A percentile compares a stretch with the other conserved stretches of the same genome.
Conservation (phyloP, 2,797 vertebrate genomes). For the Bovichtus diacanthus region DNA sequence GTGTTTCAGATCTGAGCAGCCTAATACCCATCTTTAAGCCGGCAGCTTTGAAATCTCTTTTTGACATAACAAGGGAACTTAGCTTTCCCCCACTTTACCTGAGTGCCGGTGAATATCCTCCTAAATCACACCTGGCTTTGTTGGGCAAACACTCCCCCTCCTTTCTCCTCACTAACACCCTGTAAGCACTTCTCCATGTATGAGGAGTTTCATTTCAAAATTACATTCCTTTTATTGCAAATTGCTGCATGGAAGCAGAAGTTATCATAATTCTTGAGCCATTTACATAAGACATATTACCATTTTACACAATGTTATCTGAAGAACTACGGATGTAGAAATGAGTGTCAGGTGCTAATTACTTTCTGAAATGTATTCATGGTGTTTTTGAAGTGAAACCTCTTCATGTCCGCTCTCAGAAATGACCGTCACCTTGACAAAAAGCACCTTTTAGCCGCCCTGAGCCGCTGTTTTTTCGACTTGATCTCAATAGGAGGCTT, state of each 20-base stretch:
- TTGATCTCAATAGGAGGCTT: slow-evolving; percentile 46
- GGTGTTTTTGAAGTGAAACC: slow-evolving; percentile 46
- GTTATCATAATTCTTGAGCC: slow-evolving; percentile 27
- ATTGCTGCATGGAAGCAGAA: slow-evolving; percentile 16
- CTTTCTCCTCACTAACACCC: slow-evolving; percentile 12
- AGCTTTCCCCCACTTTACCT: slow-evolving; percentile 75
- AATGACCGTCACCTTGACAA: slow-evolving; percentile 50
- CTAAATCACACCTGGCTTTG: slow-evolving; percentile 82
- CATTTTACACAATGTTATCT: slow-evolving; percentile 42
- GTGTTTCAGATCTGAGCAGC: slow-evolving; percentile 83
- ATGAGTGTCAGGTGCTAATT: slow-evolving; percentile 70
- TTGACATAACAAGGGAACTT: slow-evolving; percentile 65
- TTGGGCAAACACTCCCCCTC: slow-evolving; percentile 71
- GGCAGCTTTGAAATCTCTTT: slow-evolving; percentile 70
- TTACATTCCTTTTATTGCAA: slow-evolving; percentile 28
- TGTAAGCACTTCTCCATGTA: slow-evolving; percentile 37
- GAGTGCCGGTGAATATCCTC: slow-evolving; percentile 71
- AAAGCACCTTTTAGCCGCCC: slow-evolving; percentile 11
- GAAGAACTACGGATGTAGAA: slow-evolving; percentile 16
- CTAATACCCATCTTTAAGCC: slow-evolving; percentile 77
- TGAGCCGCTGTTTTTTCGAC: slow-evolving; percentile 35
- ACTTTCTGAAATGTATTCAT: slow-evolving; percentile 57
- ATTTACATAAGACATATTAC: slow-evolving; percentile 50
- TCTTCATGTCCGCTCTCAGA: slow-evolving; percentile 34
- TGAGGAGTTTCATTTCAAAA: slow-evolving; percentile 47